phyloP scores from a whole-genome alignment of 2,797 vertebrate genomes.

The Sarcophilus harrisii region DNA sequence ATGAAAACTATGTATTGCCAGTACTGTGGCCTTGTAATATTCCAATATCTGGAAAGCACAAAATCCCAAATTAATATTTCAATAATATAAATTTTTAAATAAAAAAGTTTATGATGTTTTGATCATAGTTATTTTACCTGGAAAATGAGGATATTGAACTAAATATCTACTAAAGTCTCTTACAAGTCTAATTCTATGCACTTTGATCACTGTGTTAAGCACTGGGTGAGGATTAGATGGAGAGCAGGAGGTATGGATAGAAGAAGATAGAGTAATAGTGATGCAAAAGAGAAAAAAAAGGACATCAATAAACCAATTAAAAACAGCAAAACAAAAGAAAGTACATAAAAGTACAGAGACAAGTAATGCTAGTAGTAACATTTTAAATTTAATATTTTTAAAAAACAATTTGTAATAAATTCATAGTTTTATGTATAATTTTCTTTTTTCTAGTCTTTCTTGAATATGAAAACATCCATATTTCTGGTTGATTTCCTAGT shows the following conservation, averaged over 20 bases:
- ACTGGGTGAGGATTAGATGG: neutral
- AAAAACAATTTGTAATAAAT: neutral
- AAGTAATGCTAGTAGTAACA: neutral
- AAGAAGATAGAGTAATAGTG: neutral
- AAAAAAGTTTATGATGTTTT: no score
- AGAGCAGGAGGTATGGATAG: neutral
- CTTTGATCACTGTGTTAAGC: neutral
- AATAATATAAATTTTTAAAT: neutral
- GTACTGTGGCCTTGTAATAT: no score
- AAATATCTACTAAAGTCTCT: neutral
- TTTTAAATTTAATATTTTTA: neutral
- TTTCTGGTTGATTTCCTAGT: neutral
- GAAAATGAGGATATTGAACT: neutral
- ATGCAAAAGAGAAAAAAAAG: neutral
- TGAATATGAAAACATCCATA: neutral
- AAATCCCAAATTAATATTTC: neutral
- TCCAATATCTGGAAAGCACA: neutral
- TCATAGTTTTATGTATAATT: neutral
- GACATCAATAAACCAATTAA: neutral
- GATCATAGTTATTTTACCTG: neutral
- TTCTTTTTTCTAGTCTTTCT: neutral
- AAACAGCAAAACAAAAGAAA: neutral
- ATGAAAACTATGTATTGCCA: neutral
- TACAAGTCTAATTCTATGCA: neutral
- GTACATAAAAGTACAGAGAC: neutral